Conservation (phyloP, 2,113 vertebrate species). For the Rhineura floridana region DNA sequence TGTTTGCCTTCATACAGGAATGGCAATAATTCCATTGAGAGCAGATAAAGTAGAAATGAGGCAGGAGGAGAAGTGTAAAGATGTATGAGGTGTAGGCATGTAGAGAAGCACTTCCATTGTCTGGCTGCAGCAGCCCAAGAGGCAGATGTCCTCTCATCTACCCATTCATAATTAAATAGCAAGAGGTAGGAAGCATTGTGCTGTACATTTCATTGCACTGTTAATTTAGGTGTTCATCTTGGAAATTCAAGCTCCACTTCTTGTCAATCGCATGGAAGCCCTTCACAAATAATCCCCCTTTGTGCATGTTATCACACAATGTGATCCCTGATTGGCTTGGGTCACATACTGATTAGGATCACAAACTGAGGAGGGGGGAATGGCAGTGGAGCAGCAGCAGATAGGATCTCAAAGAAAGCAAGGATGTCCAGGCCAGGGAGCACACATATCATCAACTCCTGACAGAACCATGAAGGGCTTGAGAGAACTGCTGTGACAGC, state of each 20-base stretch:
- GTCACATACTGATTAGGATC: neutral
- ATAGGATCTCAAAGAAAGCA: neutral
- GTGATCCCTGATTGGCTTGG: neutral
- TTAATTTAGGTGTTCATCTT: neutral
- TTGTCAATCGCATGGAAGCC: no score
- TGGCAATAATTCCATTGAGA: neutral
- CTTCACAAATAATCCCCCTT: no score
- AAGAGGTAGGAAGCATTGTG: no score
- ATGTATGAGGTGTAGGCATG: neutral
- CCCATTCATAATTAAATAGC: no score
- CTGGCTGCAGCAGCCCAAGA: neutral
- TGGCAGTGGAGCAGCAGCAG: neutral
- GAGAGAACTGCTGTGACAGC: no score
- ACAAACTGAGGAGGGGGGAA: neutral
- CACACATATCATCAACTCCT: no score
- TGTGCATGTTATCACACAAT: neutral
- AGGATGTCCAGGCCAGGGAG: no score
- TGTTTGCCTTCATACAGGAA: no score
- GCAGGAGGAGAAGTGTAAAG: neutral
- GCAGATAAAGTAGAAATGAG: neutral
- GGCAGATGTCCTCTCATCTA: no score
- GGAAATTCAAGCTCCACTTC: neutral
- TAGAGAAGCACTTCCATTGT: neutral
- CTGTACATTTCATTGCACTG: neutral
- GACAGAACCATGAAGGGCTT: no score